phyloP scores from a whole-genome alignment of 2,888 invertebrate genomes.

The Oithona nana region DNA sequence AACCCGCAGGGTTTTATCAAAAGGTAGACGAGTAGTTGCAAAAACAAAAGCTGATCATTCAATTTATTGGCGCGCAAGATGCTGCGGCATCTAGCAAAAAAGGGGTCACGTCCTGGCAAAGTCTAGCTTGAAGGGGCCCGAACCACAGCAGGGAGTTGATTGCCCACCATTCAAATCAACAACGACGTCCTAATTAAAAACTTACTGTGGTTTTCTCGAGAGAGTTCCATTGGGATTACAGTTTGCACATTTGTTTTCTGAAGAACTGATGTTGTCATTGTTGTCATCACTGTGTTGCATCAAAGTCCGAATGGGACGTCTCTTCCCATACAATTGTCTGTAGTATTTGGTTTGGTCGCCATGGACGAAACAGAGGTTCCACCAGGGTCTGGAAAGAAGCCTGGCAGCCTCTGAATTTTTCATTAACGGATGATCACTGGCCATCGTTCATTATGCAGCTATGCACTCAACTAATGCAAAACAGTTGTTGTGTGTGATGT shows the following conservation, averaged over 20 bases:
- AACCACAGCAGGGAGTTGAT: neutral
- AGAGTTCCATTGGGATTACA: too few relatives aligned
- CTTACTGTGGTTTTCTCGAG: neutral
- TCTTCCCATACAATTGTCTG: conserved; percentile 50
- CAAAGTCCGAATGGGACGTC: conserved; percentile 21
- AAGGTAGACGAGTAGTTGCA: too few relatives aligned
- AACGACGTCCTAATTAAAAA: neutral
- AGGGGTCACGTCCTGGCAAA: neutral
- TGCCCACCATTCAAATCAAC: neutral
- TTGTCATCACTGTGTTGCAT: neutral
- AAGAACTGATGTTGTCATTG: neutral
- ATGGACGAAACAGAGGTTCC: conserved; percentile 73
- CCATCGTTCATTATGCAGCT: neutral
- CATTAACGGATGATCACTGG: neutral
- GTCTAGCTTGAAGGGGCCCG: neutral
- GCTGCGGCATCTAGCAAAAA: neutral
- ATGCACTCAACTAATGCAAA: too few relatives aligned
- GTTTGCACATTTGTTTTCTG: neutral
- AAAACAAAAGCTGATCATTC: neutral
- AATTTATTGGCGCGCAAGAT: too few relatives aligned
- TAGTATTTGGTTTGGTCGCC: conserved; percentile 69
- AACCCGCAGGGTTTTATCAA: too few relatives aligned
- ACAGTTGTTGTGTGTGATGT: neutral
- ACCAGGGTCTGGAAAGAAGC: conserved; percentile 35
- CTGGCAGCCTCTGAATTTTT: neutral